Percentiles rank a stretch among this genome's conserved stretches.
These are phyloP conservation scores for Eurystomus gularis DNA, from an alignment of 2,113 vertebrate species.

Conservation along the genomic window DNA sequence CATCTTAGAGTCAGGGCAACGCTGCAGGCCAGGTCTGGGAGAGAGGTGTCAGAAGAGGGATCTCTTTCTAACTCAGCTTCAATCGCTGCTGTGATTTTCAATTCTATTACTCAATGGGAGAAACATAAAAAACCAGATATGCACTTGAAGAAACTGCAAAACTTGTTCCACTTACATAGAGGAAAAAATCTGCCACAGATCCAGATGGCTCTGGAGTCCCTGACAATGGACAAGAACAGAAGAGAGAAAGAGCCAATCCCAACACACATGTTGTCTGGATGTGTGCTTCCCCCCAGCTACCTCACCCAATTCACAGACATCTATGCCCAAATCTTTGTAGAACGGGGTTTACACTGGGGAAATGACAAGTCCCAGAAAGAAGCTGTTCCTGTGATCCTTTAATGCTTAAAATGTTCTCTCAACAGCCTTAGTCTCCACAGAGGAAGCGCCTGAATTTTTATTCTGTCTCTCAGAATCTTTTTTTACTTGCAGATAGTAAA, in stretches of 20 bases:
- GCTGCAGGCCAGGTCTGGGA: rapidly evolving
- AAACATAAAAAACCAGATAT: not conserved
- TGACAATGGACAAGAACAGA: not conserved
- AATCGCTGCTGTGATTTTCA: not conserved
- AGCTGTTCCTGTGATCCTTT: not conserved
- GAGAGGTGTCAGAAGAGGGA: not conserved
- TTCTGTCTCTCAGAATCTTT: not conserved
- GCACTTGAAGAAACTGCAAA: not conserved
- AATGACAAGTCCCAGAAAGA: not conserved
- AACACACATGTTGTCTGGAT: not conserved
- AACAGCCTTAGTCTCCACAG: not conserved
- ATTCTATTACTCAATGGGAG: not conserved
- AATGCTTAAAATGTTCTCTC: not conserved
- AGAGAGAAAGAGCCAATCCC: not conserved
- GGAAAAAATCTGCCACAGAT: not conserved
- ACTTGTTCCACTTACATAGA: not conserved
- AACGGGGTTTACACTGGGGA: not conserved
- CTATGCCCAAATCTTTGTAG: not conserved
- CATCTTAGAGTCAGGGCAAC: not conserved
- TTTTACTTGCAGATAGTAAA: not conserved
- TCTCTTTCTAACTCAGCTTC: not conserved
- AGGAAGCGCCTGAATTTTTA: not conserved
- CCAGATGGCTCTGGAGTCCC: not conserved
- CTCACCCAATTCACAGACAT: not conserved
- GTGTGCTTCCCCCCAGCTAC: rapidly evolving